phyloP scores from a whole-genome alignment of 2,797 vertebrate species.

The Bucorvus abyssinicus region DNA sequence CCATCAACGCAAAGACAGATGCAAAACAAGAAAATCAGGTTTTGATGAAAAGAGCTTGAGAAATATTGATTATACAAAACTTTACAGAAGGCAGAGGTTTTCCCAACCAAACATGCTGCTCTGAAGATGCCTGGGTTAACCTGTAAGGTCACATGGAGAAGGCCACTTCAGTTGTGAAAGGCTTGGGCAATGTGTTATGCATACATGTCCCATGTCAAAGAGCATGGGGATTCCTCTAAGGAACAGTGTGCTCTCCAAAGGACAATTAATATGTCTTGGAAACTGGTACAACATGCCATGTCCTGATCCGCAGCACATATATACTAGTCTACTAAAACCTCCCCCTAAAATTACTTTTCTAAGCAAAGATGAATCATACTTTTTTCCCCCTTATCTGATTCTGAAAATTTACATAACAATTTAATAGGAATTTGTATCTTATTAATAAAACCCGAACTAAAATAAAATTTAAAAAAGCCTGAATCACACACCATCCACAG shows the following conservation, averaged over 20 bases:
- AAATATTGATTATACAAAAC: not conserved
- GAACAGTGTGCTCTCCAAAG: not conserved
- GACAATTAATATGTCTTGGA: not conserved
- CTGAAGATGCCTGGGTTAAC: not conserved
- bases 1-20: not conserved
- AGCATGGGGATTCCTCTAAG: accelerated
- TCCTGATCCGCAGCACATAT: not conserved
- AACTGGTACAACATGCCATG: not conserved
- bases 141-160: not conserved
- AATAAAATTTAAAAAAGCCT: not conserved
- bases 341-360: not conserved
- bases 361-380: not conserved
- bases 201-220: not conserved
- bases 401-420: not conserved
- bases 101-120: not conserved
- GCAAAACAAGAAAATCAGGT: not conserved
- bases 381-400: not conserved
- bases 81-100: not conserved
- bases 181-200: not conserved
- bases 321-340: not conserved
- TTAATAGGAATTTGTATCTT: not conserved
- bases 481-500: not conserved
- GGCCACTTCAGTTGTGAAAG: not conserved
- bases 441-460: not conserved
- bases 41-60: not conserved